A percentile compares a stretch with the other conserved stretches of the same genome.
These are phyloP conservation scores for Tinea pellionella DNA, from an alignment of 2,888 invertebrate species.

Conservation along the genomic window DNA sequence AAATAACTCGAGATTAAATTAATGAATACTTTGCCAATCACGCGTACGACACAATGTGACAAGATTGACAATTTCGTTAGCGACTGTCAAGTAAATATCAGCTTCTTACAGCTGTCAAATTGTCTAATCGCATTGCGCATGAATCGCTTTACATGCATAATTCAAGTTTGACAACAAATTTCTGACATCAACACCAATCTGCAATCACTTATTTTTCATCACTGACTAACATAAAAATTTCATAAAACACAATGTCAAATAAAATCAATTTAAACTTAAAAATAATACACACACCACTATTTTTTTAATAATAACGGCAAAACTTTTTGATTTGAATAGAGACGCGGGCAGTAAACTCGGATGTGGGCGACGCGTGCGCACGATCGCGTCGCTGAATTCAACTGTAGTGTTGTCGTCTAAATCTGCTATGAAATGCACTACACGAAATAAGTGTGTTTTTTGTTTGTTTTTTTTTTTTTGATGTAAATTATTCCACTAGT, in stretches of 20 bases:
- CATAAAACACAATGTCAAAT: too few relatives aligned
- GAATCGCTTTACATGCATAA: conserved; percentile 2
- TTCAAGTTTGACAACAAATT: not conserved
- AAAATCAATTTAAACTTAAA: not conserved
- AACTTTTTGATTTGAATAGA: conserved; percentile 23
- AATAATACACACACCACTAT: not conserved
- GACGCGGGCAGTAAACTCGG: conserved; percentile 20
- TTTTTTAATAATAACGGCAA: conserved; percentile 16
- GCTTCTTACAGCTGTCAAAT: conserved; percentile 8
- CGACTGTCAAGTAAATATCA: not conserved
- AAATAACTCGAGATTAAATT: not conserved
- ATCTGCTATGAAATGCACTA: conserved; percentile 26
- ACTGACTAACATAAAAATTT: not conserved
- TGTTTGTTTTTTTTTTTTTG: conserved; percentile 6
- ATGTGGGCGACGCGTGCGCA: conserved; percentile 51
- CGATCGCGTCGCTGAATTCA: conserved; percentile 49
- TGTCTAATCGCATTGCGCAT: conserved; percentile 8
- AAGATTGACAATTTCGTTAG: not conserved
- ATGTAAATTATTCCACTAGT: not conserved
- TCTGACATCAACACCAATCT: conserved; percentile 5
- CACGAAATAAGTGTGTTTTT: conserved; percentile 20
- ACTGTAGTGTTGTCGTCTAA: conserved; percentile 39
- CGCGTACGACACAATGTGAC: not conserved
- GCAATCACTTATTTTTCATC: conserved; percentile 1
- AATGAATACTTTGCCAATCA: not conserved